Evolutionary conservation across 2,888 invertebrate species (phyloP), one percentile per base, ranked within the genome.

Genomic region (Actias luna): DNA sequence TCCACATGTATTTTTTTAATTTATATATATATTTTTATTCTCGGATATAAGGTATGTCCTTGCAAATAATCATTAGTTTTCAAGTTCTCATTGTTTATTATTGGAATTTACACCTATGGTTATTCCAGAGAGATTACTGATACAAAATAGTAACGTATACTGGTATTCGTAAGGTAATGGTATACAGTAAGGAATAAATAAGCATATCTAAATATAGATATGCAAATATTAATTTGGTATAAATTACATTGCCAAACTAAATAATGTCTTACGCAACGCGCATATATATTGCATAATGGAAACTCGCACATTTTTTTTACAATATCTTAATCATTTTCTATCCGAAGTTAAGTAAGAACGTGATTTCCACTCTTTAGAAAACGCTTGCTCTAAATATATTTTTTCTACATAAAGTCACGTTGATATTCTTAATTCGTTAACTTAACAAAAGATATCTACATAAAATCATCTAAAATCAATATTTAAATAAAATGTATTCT

Each of bases 311-410:
- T 55, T 55, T 55, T 18, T 1, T 46, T 25, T n/a, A 55, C 16
- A n/a, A n/a, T n/a, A 55, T 29, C 29, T 8, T 29, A 55, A 27
- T 27, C 31, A 39, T 50, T 50, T 39, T 39, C 39, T n/a, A 61
- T 58, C n/a, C n/a, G 29, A 18, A 18, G 57, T 61, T 61, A 61
- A 22, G 31, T 61, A 61, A 61, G 58, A 46, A 62, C 62, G 62
- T 62, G 62, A 58, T 55, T 55, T 55, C 55, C 55, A 55, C 29
- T 18, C 18, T 22, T 18, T 55, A 29, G 18, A n/a, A 55, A 55
- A 29, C 55, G 55, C 55, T 55, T 55, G 29, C 16, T 29, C 29
- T 29, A 25, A 50, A 12, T 50, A n/a, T 16, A 2, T 50, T 25
- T 50, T 50, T 46, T 50, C 16, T 29, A 29, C 29, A 29, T 29